These are phyloP conservation scores for Cephalopholis sonnerati DNA, from an alignment of 2,113 vertebrate genomes.

Conservation along the genomic window DNA sequence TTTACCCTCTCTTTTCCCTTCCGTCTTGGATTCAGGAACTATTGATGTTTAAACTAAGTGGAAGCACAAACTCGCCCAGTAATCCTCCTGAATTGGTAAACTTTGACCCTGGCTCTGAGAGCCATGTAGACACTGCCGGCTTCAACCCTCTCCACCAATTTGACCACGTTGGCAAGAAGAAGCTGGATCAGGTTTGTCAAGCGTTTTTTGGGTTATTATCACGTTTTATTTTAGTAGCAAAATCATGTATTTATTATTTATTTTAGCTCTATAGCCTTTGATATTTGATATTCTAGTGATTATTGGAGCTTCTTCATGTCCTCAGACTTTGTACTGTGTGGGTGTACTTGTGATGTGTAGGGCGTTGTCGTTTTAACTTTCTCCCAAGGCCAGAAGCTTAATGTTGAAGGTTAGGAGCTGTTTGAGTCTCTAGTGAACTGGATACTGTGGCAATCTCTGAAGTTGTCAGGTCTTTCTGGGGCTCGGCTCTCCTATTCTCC, in stretches of 20 bases:
- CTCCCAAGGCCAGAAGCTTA: conserved; percentile 73
- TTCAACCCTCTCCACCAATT: conserved; percentile 92
- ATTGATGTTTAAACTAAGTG: conserved; percentile 86
- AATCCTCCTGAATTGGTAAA: conserved; percentile 67
- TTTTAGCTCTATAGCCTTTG: conserved; percentile 1
- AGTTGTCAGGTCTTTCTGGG: conserved; percentile 78
- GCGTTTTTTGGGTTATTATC: background rate
- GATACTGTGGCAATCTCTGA: conserved; percentile 72
- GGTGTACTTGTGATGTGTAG: conserved; percentile 23
- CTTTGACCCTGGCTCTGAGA: conserved; percentile 68
- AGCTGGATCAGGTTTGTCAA: conserved; percentile 90
- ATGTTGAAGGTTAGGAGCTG: conserved; percentile 68
- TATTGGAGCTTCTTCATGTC: conserved; percentile 1
- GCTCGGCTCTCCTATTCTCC: conserved; percentile 80
- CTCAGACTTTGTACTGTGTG: conserved; percentile 24
- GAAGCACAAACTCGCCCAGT: conserved; percentile 63
- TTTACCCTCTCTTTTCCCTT: conserved; percentile 2
- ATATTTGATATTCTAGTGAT: conserved; percentile 6
- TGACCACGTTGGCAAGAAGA: conserved; percentile 83
- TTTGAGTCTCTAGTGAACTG: conserved; percentile 70
- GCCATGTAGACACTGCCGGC: conserved; percentile 46
- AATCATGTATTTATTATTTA: conserved; percentile 8
- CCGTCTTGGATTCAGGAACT: conserved; percentile 83
- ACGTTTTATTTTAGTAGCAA: background rate
- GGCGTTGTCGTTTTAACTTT: conserved; percentile 60